Percentiles rank a stretch among this genome's conserved stretches.
Conservation (phyloP, 2,888 invertebrate genomes). For the Athalia rosae region DNA sequence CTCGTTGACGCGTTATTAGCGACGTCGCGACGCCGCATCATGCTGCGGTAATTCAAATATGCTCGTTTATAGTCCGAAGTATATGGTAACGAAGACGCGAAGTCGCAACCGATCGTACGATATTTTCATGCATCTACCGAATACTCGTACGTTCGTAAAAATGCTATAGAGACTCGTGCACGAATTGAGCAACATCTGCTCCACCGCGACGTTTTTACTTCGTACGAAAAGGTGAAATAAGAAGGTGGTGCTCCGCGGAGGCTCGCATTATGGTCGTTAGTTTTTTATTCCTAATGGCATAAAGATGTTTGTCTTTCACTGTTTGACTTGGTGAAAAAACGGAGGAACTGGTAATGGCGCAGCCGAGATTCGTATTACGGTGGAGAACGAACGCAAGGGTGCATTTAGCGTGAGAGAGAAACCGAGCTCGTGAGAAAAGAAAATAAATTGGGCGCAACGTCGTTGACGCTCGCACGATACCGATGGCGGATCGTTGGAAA, state of each 20-base stretch:
- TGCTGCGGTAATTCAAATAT: neutral
- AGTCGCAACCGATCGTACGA: too few species aligned
- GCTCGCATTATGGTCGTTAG: conserved; percentile 32
- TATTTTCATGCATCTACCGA: too few species aligned
- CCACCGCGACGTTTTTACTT: neutral
- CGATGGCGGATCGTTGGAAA: too few species aligned
- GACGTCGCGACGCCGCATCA: conserved; percentile 10
- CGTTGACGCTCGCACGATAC: too few species aligned
- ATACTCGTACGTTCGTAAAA: too few species aligned
- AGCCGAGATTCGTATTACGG: neutral
- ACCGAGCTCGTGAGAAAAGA: too few species aligned
- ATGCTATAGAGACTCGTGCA: neutral
- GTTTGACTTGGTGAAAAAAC: conserved; percentile 37
- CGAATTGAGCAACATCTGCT: conserved; percentile 26
- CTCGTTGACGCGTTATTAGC: too few species aligned
- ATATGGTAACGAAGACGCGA: too few species aligned
- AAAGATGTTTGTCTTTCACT: conserved; percentile 42
- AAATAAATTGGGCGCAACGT: too few species aligned
- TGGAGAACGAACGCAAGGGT: too few species aligned
- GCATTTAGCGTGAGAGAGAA: too few species aligned
- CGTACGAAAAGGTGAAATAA: neutral
- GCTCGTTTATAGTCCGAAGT: too few species aligned
- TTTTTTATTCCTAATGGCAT: conserved; percentile 42
- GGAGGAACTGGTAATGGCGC: conserved; percentile 18
- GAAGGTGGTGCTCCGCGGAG: neutral